Evolutionary conservation across 2,888 invertebrate genomes (phyloP), one percentile per base, ranked within the genome.

Genomic region (Labia minor): DNA sequence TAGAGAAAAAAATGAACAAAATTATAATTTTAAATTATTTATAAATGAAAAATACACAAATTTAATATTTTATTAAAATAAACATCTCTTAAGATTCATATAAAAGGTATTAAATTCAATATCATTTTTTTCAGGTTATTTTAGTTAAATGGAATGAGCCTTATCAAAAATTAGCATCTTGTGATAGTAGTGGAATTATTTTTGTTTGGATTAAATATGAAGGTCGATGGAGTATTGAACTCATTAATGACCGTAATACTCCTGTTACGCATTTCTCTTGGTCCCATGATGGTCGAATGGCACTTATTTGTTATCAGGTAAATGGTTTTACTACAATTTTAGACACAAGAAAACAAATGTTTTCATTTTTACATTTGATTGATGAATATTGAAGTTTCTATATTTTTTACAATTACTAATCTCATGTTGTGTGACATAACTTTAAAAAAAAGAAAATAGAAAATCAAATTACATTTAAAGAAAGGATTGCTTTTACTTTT

Each of bases 161-260:
- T 0, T 97, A 96, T 78, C 95, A 96, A 80, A 97, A 98, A 79
- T 80, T 98, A 72, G 97, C 97, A 4, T 95, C 96, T 3, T 98
- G 97, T 79, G 98, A 98, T 82, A 91, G 92, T 74, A 92, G 93
- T 1, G 97, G 98, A 1, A 94, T 98, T 68, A 98, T 98, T 76
- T 98, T 98, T 79, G 97, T 99, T 21, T 99, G 98, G 98, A 96
- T 98, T 75, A 96, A 97, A 78, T 97, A 97, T 79, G 98, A 99
- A 77, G 97, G 95, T 61, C 85, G 97, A 62, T 99, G 98, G 98
- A 95, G 95, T 72, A 97, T 99, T 74, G 98, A 99, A 79, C 83
- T 99, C 72, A 98, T 99, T 78, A 99, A 99, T 79, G 98, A 99
- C 80, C 83, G 98, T 62, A 96, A 92, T 76, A 96, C 94, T 0